Evolutionary conservation across 37 sponge, comb jelly and placozoan genomes (phyloP).

Genomic region (Amphimedon queenslandica): DNA sequence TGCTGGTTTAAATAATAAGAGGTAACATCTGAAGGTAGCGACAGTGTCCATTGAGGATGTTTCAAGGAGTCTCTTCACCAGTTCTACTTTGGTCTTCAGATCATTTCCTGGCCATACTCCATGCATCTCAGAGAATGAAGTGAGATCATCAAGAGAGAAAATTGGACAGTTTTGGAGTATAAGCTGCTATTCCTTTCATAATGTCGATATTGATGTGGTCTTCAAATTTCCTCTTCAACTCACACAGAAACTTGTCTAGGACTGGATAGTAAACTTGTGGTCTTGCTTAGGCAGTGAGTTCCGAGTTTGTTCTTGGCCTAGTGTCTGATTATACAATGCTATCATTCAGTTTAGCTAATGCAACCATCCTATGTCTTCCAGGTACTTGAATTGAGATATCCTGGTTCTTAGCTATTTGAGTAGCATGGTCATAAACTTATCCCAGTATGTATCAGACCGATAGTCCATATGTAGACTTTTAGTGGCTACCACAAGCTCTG

Average conservation of each 20-base stretch:
- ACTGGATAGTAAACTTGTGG: neutral
- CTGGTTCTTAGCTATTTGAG: conserved; percentile 20
- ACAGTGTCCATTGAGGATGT: too few relatives aligned
- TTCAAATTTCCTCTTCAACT: neutral
- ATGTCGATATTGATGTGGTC: neutral
- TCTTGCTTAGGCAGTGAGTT: neutral
- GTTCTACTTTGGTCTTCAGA: too few relatives aligned
- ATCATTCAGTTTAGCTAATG: neutral
- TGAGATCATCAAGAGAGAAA: too few relatives aligned
- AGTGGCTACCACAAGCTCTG: conserved; percentile 38
- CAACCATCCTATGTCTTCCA: neutral
- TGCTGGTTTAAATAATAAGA: too few relatives aligned
- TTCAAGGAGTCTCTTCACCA: too few relatives aligned
- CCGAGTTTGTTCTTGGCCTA: neutral
- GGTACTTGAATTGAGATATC: conserved; percentile 9
- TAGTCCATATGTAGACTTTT: neutral
- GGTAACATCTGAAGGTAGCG: too few relatives aligned
- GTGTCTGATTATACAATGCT: neutral
- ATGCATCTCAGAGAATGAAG: too few relatives aligned
- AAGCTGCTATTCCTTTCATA: neutral
- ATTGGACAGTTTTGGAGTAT: neutral
- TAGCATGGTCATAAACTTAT: conserved; percentile 25
- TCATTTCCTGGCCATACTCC: too few relatives aligned
- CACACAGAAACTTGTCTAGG: neutral
- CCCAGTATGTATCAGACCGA: conserved; percentile 37